These are phyloP conservation scores for Eclectus roratus DNA, from an alignment of 2,113 vertebrate species.

Conservation along the genomic window DNA sequence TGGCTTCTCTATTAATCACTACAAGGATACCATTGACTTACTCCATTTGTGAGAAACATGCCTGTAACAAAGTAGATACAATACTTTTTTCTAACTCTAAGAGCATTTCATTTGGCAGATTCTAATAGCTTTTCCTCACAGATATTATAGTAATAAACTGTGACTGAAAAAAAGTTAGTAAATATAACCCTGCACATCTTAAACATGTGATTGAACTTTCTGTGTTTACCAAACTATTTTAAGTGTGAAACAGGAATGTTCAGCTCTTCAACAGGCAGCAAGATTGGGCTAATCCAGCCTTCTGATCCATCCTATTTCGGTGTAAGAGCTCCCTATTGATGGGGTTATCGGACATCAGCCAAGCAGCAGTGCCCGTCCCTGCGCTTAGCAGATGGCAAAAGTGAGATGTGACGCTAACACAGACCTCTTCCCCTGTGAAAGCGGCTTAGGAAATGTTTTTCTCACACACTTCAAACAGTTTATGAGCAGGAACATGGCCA, in stretches of 20 bases:
- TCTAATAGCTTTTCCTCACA: background rate
- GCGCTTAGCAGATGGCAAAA: background rate
- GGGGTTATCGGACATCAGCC: background rate
- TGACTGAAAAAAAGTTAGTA: background rate
- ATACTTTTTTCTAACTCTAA: background rate
- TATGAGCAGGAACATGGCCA: background rate
- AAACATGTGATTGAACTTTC: background rate
- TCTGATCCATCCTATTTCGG: background rate
- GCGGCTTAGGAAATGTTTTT: background rate
- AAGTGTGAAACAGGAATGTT: background rate
- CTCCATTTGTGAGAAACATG: background rate
- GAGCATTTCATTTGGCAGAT: background rate
- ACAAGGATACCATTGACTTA: background rate
- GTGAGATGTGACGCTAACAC: background rate
- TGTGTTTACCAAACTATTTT: background rate
- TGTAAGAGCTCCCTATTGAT: background rate
- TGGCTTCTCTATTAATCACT: background rate
- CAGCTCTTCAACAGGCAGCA: background rate
- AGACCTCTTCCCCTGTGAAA: background rate
- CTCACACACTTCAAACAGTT: background rate
- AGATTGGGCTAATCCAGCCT: background rate
- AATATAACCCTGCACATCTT: background rate
- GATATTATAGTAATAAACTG: background rate
- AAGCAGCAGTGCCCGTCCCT: background rate
- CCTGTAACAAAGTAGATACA: background rate